Conservation (phyloP, 2,113 vertebrate species). For the Perca flavescens region DNA sequence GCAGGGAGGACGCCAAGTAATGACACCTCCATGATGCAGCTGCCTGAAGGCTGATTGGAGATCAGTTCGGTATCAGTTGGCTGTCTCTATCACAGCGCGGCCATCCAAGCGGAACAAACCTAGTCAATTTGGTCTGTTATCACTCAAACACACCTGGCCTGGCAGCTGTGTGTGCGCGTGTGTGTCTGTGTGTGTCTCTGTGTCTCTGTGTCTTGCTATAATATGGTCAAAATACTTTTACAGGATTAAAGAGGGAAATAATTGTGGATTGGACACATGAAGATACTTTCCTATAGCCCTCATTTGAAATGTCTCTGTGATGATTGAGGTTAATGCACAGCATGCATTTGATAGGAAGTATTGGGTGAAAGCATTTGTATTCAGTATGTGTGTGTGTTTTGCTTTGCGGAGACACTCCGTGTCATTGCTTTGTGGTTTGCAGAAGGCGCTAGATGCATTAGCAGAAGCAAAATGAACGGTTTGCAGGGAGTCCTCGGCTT, state of each 20-base stretch:
- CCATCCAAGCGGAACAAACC: slow-evolving; percentile 57
- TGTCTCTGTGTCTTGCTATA: slow-evolving; percentile 12
- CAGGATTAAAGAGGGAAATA: slow-evolving; percentile 25
- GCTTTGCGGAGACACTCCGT: background rate
- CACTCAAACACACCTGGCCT: slow-evolving; percentile 64
- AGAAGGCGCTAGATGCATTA: slow-evolving; percentile 27
- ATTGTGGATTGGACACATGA: background rate
- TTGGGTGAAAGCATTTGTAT: slow-evolving; percentile 14
- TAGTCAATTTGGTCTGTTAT: slow-evolving; percentile 61
- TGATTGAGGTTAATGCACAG: background rate
- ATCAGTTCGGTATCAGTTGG: slow-evolving; percentile 64
- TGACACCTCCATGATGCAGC: slow-evolving; percentile 22
- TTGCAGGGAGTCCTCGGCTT: slow-evolving; percentile 23
- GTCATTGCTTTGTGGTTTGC: slow-evolving; percentile 30
- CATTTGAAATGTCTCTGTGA: slow-evolving; percentile 30
- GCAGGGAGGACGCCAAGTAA: slow-evolving; percentile 34
- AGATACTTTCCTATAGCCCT: slow-evolving; percentile 13
- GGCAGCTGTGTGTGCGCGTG: slow-evolving; percentile 19
- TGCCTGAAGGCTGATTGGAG: slow-evolving; percentile 61
- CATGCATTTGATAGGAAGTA: background rate
- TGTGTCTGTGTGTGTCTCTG: slow-evolving; percentile 4
- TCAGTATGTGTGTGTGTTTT: background rate
- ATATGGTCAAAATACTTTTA: slow-evolving; percentile 23
- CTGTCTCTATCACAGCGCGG: slow-evolving; percentile 42
- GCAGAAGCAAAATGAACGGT: slow-evolving; percentile 39